Base-by-base conservation (phyloP, 2,797 vertebrate species). In the Balearica regulorum region DNA sequence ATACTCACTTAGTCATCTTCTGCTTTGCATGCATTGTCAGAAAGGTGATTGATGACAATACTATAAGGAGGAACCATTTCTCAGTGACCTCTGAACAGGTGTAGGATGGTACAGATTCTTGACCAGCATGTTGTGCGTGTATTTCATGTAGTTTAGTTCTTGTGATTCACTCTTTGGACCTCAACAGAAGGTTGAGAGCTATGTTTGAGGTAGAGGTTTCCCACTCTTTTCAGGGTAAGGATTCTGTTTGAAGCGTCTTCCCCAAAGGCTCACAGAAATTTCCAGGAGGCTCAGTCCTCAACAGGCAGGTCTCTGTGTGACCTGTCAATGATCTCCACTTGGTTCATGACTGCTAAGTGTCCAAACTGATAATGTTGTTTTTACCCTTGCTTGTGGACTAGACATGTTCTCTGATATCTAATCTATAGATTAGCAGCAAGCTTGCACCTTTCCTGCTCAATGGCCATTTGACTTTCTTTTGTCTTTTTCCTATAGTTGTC, bases 41-140 rank as follows among this genome's bases (percentile, higher is more conserved):
- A 87, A 76, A 26, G 55, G 18, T 72, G 73, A 17, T 12, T 83
- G 61, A 9, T 55, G 64, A 13, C 58, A 53, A 6, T 21, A 10
- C 11, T 87, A 26, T 28, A 44, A 41, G 62, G 46, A 89, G 80
- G 29, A 79, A 7, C 35, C 21, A 8, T 64, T 82, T 54, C 33
- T 26, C 28, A 5, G 6, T 46, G 81, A 55, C 16, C 55, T 3
- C 48, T n/a, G 41, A 17, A 29, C 12, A 37, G 17, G 9, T 60
- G 1, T 58, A 10, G 73, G 44, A 16, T 66, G n/a, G 44, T 51
- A 61, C 39, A 39, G 26, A 7, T 48, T 58, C 60, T 39, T 77
- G 29, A 33, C 19, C 18, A 19, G 8, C 0, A 0, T 55, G 20
- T 28, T 77, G 15, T 60, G 6, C 7, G 2, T 39, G 11, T 76